phyloP scores from a whole-genome alignment of 1,140 invertebrate species.

The Megalonaias nervosa region DNA sequence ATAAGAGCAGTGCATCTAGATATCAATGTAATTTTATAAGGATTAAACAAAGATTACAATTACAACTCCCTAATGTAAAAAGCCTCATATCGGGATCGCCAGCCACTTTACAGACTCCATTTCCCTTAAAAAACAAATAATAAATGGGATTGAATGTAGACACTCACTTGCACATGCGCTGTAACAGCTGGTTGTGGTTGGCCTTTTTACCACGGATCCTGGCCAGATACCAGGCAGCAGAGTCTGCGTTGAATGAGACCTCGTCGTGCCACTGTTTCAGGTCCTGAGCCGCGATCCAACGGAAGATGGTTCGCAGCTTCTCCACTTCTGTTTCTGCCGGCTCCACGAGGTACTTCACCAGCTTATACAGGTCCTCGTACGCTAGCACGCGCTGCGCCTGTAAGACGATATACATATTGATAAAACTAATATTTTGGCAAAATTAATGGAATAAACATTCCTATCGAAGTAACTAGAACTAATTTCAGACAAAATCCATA shows the following conservation, averaged over 20 bases:
- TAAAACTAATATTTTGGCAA: too few species aligned
- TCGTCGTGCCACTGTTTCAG: slow-evolving; percentile 40
- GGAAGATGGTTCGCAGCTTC: slow-evolving; percentile 30
- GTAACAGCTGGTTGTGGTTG: slow-evolving; percentile 35
- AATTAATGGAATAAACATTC: too few species aligned
- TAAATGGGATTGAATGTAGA: too few species aligned
- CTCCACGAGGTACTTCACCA: slow-evolving; percentile 29
- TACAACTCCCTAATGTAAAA: too few species aligned
- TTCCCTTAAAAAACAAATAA: too few species aligned
- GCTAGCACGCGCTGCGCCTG: slow-evolving; percentile 31
- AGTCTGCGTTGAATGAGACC: slow-evolving; percentile 36
- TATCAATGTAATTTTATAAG: too few species aligned
- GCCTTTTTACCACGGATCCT: slow-evolving; percentile 31
- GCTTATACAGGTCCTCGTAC: slow-evolving; percentile 35
- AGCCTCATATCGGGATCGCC: too few species aligned
- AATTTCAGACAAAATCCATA: too few species aligned
- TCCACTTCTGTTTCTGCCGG: slow-evolving; percentile 31
- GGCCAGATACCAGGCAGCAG: slow-evolving; percentile 31
- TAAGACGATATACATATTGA: not conserved
- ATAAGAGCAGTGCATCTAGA: too few species aligned
- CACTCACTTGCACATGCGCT: slow-evolving; percentile 31
- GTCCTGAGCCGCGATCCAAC: slow-evolving; percentile 35
- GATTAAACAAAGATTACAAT: too few species aligned
- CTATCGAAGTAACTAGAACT: too few species aligned
- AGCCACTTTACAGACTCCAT: too few species aligned